A percentile compares a stretch with the other conserved stretches of the same genome.
Evolutionary conservation across 2,797 vertebrate species (phyloP).

Genomic region (Acanthiza pusilla): DNA sequence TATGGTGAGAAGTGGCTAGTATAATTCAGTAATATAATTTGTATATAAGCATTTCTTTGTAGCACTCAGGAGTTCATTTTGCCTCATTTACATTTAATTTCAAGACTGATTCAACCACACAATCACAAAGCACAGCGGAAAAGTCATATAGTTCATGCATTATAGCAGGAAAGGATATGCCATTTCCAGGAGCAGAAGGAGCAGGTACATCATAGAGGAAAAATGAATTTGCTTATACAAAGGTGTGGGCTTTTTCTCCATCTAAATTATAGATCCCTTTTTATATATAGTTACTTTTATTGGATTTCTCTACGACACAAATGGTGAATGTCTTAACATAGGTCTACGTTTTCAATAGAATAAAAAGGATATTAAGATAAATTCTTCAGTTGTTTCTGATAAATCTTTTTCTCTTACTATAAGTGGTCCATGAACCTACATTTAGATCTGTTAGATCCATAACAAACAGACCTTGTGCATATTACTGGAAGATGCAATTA

Average conservation of each 20-base stretch:
- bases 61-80: neutral
- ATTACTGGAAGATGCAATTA: neutral
- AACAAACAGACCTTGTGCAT: neutral
- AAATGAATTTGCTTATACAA: neutral
- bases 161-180: neutral
- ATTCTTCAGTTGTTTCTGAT: neutral
- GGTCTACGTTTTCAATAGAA: neutral
- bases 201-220: neutral
- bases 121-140: neutral
- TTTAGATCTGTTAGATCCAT: neutral
- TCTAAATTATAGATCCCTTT: neutral
- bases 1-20: neutral
- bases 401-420: neutral
- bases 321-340: neutral
- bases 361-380: neutral
- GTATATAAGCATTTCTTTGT: neutral
- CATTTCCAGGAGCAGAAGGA: neutral
- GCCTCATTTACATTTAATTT: neutral
- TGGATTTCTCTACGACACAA: neutral
- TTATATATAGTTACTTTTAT: neutral
- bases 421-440: neutral
- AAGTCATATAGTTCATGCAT: neutral
- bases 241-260: neutral
- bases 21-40: neutral
- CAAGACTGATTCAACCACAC: neutral